Conservation (phyloP, 1,140 invertebrate species). For the Drosophila obscura region DNA sequence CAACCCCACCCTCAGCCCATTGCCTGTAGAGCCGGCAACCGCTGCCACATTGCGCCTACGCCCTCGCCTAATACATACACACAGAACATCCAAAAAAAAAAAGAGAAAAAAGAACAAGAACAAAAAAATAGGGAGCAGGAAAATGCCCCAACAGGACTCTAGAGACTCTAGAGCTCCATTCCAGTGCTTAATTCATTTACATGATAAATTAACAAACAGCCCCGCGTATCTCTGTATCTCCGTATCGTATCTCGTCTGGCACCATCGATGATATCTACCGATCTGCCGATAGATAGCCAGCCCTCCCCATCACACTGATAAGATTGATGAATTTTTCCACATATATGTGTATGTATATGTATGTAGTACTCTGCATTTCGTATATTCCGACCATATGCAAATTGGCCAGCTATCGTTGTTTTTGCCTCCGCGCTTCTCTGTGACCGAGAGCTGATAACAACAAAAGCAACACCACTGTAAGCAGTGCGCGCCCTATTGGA, state of each 20-base stretch:
- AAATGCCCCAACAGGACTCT: neutral
- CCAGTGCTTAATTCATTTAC: constrained; percentile 46
- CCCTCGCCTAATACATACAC: constrained; percentile 60
- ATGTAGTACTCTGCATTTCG: constrained; percentile 15
- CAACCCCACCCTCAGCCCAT: constrained; percentile 20
- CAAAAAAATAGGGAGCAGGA: neutral
- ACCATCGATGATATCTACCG: constrained; percentile 27
- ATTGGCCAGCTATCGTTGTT: constrained; percentile 60
- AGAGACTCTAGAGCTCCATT: neutral
- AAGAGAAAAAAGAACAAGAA: constrained; percentile 5
- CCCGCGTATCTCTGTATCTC: constrained; percentile 1
- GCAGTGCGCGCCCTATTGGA: constrained; percentile 56
- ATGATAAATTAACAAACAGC: constrained; percentile 46
- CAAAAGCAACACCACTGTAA: constrained; percentile 42
- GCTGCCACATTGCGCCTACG: constrained; percentile 69
- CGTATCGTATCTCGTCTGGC: too few species aligned
- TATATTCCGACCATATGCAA: constrained; percentile 72
- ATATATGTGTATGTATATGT: constrained; percentile 11
- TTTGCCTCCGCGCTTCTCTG: constrained; percentile 19
- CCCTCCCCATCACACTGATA: constrained; percentile 28
- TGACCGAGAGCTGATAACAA: constrained; percentile 54
- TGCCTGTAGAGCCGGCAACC: constrained; percentile 39
- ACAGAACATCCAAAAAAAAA: constrained; percentile 24
- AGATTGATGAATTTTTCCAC: constrained; percentile 61
- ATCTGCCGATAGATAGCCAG: constrained; percentile 20